A percentile compares a stretch with the other conserved stretches of the same genome.
Evolutionary conservation across 2,113 vertebrate genomes (phyloP).

Genomic region (Entomyzon cyanotis): DNA sequence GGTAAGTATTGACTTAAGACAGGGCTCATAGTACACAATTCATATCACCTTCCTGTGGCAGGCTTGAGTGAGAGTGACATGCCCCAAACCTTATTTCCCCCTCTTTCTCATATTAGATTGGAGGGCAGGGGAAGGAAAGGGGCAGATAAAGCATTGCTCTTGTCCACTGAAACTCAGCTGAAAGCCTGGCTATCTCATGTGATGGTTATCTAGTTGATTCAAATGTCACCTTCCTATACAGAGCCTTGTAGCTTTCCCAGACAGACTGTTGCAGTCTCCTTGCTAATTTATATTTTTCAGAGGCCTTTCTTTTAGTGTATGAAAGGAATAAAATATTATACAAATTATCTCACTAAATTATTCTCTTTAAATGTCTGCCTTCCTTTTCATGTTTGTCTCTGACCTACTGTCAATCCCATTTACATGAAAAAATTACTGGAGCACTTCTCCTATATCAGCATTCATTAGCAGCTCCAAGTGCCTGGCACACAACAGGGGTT

Average conservation of each 20-base stretch:
- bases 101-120: background rate
- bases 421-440: constrained; percentile 45
- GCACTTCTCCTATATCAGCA: constrained; percentile 39
- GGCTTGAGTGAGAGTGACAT: background rate
- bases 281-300: constrained; percentile 27
- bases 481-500: constrained; percentile 38
- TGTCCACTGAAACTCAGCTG: background rate
- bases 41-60: background rate
- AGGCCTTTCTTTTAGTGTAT: constrained; percentile 14
- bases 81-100: background rate
- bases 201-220: background rate
- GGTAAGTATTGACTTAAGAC: background rate
- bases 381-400: constrained; percentile 53
- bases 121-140: background rate
- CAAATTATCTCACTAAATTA: constrained; percentile 57
- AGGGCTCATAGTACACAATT: background rate
- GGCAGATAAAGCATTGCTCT: background rate
- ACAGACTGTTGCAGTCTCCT: background rate
- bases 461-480: constrained; percentile 49
- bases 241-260: background rate
- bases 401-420: constrained; percentile 41
- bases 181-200: background rate
- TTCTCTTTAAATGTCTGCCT: constrained; percentile 41
- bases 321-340: constrained; percentile 47
- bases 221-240: background rate